A percentile compares a stretch with the other conserved stretches of the same genome.
Conservation (phyloP, 1,140 invertebrate genomes). For the Drosophila suzukii region DNA sequence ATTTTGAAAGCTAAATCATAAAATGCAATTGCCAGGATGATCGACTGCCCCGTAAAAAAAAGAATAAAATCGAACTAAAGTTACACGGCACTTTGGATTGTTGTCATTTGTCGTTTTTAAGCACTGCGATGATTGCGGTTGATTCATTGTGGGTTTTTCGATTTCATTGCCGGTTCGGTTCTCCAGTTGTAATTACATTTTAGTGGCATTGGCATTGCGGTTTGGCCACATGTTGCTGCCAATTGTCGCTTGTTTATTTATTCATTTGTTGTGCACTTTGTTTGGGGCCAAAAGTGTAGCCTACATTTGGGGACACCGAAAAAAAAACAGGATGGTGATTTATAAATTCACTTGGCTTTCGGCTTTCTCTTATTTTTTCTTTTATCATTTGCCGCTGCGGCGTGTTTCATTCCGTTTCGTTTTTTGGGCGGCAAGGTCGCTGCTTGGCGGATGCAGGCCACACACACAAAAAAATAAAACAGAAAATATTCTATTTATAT, state of each 20-base stretch:
- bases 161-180: conserved; percentile 6
- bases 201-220: conserved; percentile 29
- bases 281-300: conserved; percentile 15
- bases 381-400: conserved; percentile 25
- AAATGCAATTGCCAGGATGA: conserved; percentile 3
- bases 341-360: neutral
- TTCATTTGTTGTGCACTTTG: conserved; percentile 14
- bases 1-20: too few species aligned
- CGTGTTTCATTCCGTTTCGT: conserved; percentile 41
- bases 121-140: conserved; percentile 14
- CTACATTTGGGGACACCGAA: conserved; percentile 32
- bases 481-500: conserved; percentile 29
- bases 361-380: neutral
- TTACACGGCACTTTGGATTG: conserved; percentile 9
- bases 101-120: conserved; percentile 1
- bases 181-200: conserved; percentile 34
- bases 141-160: conserved; percentile 22
- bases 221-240: conserved; percentile 42
- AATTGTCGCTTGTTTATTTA: conserved; percentile 26
- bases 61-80: neutral
- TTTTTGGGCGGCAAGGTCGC: conserved; percentile 53
- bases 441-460: conserved; percentile 30
- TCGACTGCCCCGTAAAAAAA: neutral
- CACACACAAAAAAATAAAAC: neutral
- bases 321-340: neutral